Base-by-base conservation (phyloP, 2,888 invertebrate genomes). In the Hydroisotoma schaefferi region DNA sequence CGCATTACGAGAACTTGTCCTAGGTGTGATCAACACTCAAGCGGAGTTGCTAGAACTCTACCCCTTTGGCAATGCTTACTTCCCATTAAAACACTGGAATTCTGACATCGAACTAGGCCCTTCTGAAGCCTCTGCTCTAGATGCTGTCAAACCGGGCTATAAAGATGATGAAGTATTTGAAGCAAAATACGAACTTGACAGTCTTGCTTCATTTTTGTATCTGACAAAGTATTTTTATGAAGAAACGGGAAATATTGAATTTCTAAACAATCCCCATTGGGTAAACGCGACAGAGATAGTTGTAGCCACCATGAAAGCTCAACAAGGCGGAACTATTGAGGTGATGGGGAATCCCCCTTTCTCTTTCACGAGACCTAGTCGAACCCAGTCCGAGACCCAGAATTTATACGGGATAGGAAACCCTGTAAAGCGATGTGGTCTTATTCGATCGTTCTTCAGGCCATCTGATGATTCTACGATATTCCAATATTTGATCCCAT, bases 1-100 rank as follows among this genome's bases (percentile, higher is more conserved):
- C 1, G 48, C 40, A 20, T 56, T 70, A 12, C 61, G 63, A 23
- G 61, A 67, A 38, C 25, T 70, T 28, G 55, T 68, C 38, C 37
- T 68, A 4, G 70, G 70, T 23, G 70, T 70, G 0, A 67, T 70
- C 15, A 70, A 70, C 48, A 68, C 68, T 22, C 70, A 70, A 55
- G 68, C 70, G 20, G 70, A 70, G 52, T 55, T 67, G 59, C 60
- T 69, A 2, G 46, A 60, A 25, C 33, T 52, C 23, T 69, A 69
- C 28, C 63, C 68, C 3, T 70, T 18, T 28, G 70, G 60, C n/a
- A 70, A 70, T 53, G 70, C 70, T 1, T 70, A 44, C 40, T 61
- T 65, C 28, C 70, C 70, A 8, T 23, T 70, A 8, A 61, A 68
- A 23, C 61, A 68, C 25, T 68, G 68, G 68, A 63, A 68, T 22